phyloP scores from a whole-genome alignment of 2,797 vertebrate species.

The Sebastes dallii region DNA sequence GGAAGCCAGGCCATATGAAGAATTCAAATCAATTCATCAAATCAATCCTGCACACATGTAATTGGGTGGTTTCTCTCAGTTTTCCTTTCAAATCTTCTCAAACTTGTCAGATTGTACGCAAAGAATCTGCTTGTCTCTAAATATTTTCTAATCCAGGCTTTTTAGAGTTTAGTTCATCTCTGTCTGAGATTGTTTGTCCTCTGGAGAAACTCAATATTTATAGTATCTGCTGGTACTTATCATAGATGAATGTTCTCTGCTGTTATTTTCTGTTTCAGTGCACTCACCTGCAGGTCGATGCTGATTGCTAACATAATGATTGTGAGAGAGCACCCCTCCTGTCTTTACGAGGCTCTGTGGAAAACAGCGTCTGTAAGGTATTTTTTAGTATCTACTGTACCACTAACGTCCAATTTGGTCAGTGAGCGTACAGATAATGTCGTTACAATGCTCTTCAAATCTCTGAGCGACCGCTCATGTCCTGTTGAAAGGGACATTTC shows the following conservation, averaged over 20 bases:
- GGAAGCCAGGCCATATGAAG: not conserved
- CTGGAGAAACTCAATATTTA: constrained; percentile 17
- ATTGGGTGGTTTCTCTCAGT: not conserved
- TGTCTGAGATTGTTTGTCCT: not conserved
- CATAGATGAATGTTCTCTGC: not conserved
- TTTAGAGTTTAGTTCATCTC: not conserved
- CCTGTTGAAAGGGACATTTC: not conserved
- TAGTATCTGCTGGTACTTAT: not conserved
- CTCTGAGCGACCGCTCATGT: not conserved
- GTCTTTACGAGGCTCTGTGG: constrained; percentile 5
- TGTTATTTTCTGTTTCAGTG: not conserved
- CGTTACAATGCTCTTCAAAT: constrained; percentile 23
- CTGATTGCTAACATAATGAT: constrained; percentile 9
- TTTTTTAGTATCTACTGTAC: constrained; percentile 16
- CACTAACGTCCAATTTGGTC: constrained; percentile 16
- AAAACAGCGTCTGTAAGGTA: not conserved
- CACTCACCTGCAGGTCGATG: constrained; percentile 17
- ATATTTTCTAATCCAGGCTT: not conserved
- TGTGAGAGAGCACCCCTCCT: not conserved
- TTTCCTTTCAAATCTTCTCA: not conserved
- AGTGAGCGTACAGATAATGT: constrained; percentile 9
- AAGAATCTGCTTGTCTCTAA: not conserved
- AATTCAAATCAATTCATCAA: not conserved
- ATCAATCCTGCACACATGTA: not conserved
- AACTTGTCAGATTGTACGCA: not conserved